phyloP scores from a whole-genome alignment of 2,113 vertebrate genomes.

The Oreochromis aureus region DNA sequence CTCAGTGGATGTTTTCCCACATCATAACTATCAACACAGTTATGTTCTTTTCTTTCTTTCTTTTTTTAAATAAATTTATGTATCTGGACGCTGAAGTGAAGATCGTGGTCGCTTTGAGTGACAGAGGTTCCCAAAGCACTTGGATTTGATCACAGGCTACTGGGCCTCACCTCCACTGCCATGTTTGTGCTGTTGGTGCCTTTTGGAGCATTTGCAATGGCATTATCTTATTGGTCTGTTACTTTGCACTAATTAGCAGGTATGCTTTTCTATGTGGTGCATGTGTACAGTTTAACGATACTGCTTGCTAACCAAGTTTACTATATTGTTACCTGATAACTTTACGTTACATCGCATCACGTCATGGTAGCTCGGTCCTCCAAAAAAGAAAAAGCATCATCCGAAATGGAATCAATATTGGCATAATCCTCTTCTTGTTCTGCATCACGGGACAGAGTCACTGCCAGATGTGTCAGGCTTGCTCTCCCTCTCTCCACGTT shows the following conservation, averaged over 20 bases:
- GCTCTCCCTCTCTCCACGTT: not conserved
- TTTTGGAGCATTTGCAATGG: not conserved
- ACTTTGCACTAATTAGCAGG: not conserved
- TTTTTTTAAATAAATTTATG: not conserved
- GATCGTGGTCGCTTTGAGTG: not conserved
- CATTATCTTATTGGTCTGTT: not conserved
- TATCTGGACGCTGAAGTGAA: not conserved
- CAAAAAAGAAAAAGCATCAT: not conserved
- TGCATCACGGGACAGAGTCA: not conserved
- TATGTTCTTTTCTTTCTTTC: accelerated
- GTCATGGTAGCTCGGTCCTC: accelerated
- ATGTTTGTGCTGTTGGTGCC: not conserved
- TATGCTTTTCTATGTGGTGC: not conserved
- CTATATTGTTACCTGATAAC: not conserved
- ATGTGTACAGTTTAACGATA: too few species aligned
- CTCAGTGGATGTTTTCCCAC: not conserved
- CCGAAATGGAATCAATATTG: not conserved
- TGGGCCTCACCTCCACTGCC: not conserved
- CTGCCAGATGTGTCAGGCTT: not conserved
- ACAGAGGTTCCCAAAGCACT: not conserved
- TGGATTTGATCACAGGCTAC: not conserved
- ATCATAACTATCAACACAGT: not conserved
- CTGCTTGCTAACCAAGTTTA: not conserved
- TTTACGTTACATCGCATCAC: not conserved
- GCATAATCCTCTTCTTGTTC: not conserved